Percentiles rank a stretch among this genome's conserved stretches.
phyloP scores from a whole-genome alignment of 23 tunicate genomes.

The Halocynthia aurantium region DNA sequence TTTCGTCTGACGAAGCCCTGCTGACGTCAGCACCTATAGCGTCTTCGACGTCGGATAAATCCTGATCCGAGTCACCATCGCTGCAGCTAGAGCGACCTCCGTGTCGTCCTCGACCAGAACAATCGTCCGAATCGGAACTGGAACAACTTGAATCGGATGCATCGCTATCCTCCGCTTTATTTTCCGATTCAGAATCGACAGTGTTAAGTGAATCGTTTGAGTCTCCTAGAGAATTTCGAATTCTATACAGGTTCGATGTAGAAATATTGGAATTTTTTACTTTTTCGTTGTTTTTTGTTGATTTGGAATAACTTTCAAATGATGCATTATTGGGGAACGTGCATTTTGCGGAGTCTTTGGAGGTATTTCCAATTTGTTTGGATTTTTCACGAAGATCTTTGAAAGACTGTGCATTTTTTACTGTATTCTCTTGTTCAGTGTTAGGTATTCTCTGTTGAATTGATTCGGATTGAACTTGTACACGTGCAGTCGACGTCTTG shows the following conservation, averaged over 20 bases:
- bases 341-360: no score
- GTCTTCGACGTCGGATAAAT: background rate
- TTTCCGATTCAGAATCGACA: background rate
- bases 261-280: background rate
- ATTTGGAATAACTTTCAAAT: background rate
- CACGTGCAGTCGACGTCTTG: background rate
- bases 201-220: constrained; percentile 2
- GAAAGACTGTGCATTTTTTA: background rate
- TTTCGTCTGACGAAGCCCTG: no score
- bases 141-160: background rate
- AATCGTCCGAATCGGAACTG: constrained; percentile 1
- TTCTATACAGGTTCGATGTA: background rate
- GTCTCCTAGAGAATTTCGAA: constrained; percentile 4
- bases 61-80: background rate
- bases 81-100: background rate
- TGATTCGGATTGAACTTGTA: background rate
- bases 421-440: background rate
- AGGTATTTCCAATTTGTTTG: background rate
- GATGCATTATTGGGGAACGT: background rate
- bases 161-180: background rate
- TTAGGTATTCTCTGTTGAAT: background rate
- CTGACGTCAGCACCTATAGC: background rate
- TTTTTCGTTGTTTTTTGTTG: background rate
- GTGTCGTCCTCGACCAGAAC: no score
- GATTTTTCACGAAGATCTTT: constrained; percentile 8